Evolutionary conservation across 2,113 vertebrate genomes (phyloP), one percentile per base, ranked within the genome.

Genomic region (Vulpes vulpes): DNA sequence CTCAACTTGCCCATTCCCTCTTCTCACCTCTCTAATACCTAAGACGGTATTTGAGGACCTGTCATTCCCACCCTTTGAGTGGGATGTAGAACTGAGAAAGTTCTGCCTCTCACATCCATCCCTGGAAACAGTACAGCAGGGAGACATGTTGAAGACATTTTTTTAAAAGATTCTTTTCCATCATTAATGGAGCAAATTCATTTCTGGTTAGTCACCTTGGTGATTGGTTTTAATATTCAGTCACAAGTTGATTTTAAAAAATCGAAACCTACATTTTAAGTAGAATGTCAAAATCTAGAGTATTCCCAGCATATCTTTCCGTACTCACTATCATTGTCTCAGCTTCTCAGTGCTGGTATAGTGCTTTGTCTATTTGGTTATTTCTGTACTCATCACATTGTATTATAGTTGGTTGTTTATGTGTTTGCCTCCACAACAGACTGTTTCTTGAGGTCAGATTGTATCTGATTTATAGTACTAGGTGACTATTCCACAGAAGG

Each of bases 211-310:
- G 71, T 62, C 43, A 80, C 86, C 35, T 25, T 89, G 9, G 19
- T 95, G 35, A 87, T 65, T 93, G 14, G 5, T 78, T 4, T 60
- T 73, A 90, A 67, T 64, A 64, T 17, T 55, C 81, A 73, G 55
- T 96, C n/a, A 83, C 57, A 53, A 96, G 84, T 32, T 82, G 79
- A 71, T 73, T 74, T 74, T 79, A 51, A 43, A 74, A 84, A 91
- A 60, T 73, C 10, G n/a, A 59, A 59, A 53, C n/a, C 3, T 64
- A 16, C 49, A 16, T 74, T 83, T 95, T 87, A 84, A 87, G 49
- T 86, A 83, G n/a, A 91, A 84, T 91, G n/a, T 79, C 79, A 83
- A 62, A 78, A 80, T 69, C 35, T 86, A 71, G 25, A 57, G 15
- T 59, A 38, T 80, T 89, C 96, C 62, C 11, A 94, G 27, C 12